Conservation (phyloP, 2,797 vertebrate genomes). For the Myotis vivesi region DNA sequence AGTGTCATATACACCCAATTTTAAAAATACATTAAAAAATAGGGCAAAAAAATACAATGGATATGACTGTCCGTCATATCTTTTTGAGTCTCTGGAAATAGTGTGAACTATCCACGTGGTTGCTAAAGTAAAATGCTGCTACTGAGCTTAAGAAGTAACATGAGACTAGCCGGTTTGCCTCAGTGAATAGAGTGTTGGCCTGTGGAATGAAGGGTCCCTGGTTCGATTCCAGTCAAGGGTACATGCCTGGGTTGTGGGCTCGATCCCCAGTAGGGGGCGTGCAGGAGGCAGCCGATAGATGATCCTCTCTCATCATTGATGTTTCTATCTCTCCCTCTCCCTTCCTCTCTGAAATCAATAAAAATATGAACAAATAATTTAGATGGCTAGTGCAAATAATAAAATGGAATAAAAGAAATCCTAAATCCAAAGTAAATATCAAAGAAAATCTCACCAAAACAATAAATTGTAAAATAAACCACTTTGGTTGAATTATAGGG, state of each 20-base stretch:
- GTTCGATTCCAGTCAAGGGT: no score
- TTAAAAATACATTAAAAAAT: conserved; percentile 23
- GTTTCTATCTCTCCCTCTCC: no score
- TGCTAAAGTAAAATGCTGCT: conserved; percentile 67
- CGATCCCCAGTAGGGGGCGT: no score
- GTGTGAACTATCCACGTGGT: conserved; percentile 26
- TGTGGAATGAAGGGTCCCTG: no score
- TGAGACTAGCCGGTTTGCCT: background rate
- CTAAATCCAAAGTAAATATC: conserved; percentile 54
- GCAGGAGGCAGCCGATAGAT: no score
- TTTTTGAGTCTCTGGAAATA: background rate
- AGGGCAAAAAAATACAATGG: background rate
- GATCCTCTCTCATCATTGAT: no score
- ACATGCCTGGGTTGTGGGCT: no score
- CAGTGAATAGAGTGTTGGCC: no score
- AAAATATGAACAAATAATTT: conserved; percentile 41
- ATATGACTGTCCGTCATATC: background rate
- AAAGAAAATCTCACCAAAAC: conserved; percentile 52
- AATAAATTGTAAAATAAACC: conserved; percentile 5
- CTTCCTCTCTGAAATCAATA: no score
- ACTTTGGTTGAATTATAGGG: conserved; percentile 52
- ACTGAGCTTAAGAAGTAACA: conserved; percentile 55
- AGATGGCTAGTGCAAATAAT: conserved; percentile 60
- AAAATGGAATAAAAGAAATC: conserved; percentile 57
- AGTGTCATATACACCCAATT: conserved; percentile 15